phyloP scores from a whole-genome alignment of 2,888 invertebrate genomes.

The Acrocera orbiculus region DNA sequence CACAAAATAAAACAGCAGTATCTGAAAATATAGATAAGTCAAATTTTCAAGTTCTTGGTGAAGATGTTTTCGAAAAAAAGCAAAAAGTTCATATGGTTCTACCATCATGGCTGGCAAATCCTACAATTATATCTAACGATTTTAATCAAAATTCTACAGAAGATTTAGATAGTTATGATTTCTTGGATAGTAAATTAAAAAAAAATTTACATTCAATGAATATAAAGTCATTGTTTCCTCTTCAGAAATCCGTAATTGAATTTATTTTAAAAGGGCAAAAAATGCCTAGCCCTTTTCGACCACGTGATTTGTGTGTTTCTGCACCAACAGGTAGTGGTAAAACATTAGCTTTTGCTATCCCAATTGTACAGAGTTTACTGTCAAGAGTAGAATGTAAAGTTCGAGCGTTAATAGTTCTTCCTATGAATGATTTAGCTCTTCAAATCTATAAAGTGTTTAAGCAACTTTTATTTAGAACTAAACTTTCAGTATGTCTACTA shows the following conservation, averaged over 20 bases:
- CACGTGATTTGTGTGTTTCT: slow-evolving; percentile 85
- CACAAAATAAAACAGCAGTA: too few relatives aligned
- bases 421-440: slow-evolving; percentile 76
- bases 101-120: slow-evolving; percentile 74
- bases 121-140: slow-evolving; percentile 60
- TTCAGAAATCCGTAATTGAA: slow-evolving; percentile 61
- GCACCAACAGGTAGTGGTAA: slow-evolving; percentile 98
- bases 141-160: slow-evolving; percentile 46
- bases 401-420: slow-evolving; percentile 76
- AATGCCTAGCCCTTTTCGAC: slow-evolving; percentile 44
- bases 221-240: slow-evolving; percentile 67
- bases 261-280: slow-evolving; percentile 49
- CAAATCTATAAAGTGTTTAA: slow-evolving; percentile 77
- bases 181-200: slow-evolving; percentile 43
- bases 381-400: slow-evolving; percentile 45
- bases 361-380: slow-evolving; percentile 60
- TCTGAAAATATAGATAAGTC: background rate
- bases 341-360: slow-evolving; percentile 84
- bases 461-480: slow-evolving; percentile 46
- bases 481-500: slow-evolving; percentile 50
- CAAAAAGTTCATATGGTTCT: slow-evolving; percentile 52
- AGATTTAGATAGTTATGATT: slow-evolving; percentile 31
- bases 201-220: slow-evolving; percentile 48
- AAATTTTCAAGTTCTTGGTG: slow-evolving; percentile 40
- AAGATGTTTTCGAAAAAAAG: slow-evolving; percentile 39